Evolutionary conservation across 2,113 vertebrate genomes (phyloP).

Genomic region (Sialia sialis): DNA sequence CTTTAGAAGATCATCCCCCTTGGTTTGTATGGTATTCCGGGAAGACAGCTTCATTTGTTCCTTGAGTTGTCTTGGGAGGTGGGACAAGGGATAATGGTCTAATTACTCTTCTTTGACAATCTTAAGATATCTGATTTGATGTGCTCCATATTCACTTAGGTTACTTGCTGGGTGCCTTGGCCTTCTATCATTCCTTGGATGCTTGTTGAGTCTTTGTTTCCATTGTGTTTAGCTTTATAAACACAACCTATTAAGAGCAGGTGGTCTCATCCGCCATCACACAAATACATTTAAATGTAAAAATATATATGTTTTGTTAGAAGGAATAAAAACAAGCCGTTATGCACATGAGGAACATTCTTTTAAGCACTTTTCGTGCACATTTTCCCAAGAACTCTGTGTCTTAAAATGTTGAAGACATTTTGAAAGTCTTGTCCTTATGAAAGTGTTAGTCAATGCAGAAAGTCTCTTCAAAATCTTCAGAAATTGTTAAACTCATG

Average conservation of each 20-base stretch:
- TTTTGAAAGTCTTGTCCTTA: not conserved
- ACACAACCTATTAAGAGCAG: not conserved
- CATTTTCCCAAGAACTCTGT: not conserved
- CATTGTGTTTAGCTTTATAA: not conserved
- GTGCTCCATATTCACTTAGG: not conserved
- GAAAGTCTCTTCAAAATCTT: not conserved
- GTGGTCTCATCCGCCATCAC: not conserved
- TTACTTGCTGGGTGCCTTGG: not conserved
- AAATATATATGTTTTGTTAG: not conserved
- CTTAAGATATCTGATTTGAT: not conserved
- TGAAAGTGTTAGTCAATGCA: not conserved
- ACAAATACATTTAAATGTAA: not conserved
- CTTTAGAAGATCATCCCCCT: not conserved
- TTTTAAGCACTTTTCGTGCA: not conserved
- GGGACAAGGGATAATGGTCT: not conserved
- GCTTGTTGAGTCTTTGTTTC: not conserved
- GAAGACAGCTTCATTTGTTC: not conserved
- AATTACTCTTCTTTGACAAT: not conserved
- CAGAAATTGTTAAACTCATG: not conserved
- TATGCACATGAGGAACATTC: not conserved
- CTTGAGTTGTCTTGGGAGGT: not conserved
- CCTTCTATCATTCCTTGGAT: not conserved
- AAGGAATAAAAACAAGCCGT: not conserved
- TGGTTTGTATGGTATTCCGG: not conserved
- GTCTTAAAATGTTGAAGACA: not conserved